A percentile compares a stretch with the other conserved stretches of the same genome.
Evolutionary conservation across 92 coral and sea anemone genomes (phyloP).

Genomic region (Actinostola sp.): DNA sequence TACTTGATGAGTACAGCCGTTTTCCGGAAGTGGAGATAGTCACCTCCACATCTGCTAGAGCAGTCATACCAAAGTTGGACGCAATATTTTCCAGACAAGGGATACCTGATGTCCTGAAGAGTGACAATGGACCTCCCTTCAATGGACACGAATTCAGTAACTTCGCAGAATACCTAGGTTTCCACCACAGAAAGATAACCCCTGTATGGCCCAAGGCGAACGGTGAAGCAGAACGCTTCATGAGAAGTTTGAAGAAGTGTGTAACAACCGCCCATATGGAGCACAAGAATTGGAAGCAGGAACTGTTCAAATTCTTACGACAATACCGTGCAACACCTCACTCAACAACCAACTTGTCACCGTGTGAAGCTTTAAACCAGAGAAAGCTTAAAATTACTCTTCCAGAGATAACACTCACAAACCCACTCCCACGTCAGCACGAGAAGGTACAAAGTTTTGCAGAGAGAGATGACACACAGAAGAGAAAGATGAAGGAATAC

Average conservation of each 20-base stretch:
- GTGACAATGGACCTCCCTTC: constrained; percentile 56
- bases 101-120: constrained; percentile 55
- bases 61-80: constrained; percentile 47
- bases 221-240: constrained; percentile 36
- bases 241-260: constrained; percentile 38
- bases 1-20: constrained; percentile 64
- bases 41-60: constrained; percentile 54
- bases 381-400: constrained; percentile 46
- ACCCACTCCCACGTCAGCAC: background rate
- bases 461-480: constrained; percentile 16
- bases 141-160: constrained; percentile 38
- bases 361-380: constrained; percentile 49
- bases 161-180: constrained; percentile 48
- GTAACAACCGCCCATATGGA: constrained; percentile 45
- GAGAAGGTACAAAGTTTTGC: constrained; percentile 1
- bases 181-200: constrained; percentile 42
- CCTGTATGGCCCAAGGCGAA: constrained; percentile 50
- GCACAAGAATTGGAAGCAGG: constrained; percentile 52
- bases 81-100: constrained; percentile 68
- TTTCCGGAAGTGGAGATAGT: constrained; percentile 65
- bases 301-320: constrained; percentile 49
- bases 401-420: constrained; percentile 15
- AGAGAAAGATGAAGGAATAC: constrained; percentile 33
- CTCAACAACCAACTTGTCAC: constrained; percentile 52
- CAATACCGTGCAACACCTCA: constrained; percentile 57